Evolutionary conservation across 1,140 invertebrate species (phyloP), one percentile per base, ranked within the genome.

Genomic region (Dolichoris vasculosae): DNA sequence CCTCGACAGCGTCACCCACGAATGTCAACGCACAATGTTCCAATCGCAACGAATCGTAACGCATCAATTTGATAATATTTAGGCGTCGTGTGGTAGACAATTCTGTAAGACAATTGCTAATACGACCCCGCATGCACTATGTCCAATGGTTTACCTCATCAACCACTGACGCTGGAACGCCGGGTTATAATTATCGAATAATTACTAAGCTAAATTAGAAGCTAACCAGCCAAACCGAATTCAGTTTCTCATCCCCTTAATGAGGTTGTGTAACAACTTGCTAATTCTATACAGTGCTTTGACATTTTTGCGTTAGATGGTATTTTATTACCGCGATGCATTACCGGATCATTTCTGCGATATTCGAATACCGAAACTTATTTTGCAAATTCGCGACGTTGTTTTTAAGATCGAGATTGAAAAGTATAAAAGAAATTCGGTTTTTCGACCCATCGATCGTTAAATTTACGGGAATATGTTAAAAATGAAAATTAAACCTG

Each of bases 131-230:
- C 15, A n/a, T 43, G 26, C 9, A 73, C 17, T 43, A 0, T 43
- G 38, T 73, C 15, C 32, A 69, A 71, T 73, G 67, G 46, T 30
- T 75, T 40, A n/a, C 81, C 51, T 83, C 38, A 46, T 83, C 55
- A 83, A n/a, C 67, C 55, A 63, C 1, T 82, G 48, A 59, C 48
- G 35, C 20, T 26, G 48, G 7, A 46, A 67, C 59, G 55, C 40
- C 38, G 59, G 59, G 43, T 67, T 77, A 84, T 78, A 78, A 78
- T 84, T 69, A 84, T 78, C 55, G 59, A 84, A 78, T 83, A 78
- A 77, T 84, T 78, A 84, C 82, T 77, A 55, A 20, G 73, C 30
- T 43, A 78, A 84, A 78, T 84, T 84, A 77, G 73, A 84, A 84
- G 59, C 73, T 78, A 84, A 84, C 82, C 75, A 67, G 43, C 82